Conservation (phyloP, 2,888 invertebrate species). For the Mystacides longicornis region DNA sequence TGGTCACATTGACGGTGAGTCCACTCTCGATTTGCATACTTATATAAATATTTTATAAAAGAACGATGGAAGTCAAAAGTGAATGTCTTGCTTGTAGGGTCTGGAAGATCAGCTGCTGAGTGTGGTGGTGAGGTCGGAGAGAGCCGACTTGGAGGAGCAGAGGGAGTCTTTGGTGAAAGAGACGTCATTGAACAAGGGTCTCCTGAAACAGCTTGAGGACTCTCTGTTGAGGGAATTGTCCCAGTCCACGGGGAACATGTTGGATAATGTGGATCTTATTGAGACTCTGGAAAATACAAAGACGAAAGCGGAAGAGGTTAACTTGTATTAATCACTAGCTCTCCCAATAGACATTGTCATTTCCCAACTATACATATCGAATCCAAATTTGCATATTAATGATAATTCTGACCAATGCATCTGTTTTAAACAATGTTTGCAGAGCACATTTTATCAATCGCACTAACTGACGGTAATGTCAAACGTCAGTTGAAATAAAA, state of each 20-base stretch:
- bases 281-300: constrained; percentile 85
- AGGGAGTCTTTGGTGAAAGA: constrained; percentile 75
- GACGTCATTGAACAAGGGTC: constrained; percentile 78
- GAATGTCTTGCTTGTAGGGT: constrained; percentile 45
- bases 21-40: too few relatives aligned
- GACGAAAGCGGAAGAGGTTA: constrained; percentile 73
- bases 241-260: constrained; percentile 84
- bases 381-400: too few relatives aligned
- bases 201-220: constrained; percentile 78
- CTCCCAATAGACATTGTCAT: too few relatives aligned
- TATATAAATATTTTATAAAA: neutral
- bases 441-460: too few relatives aligned
- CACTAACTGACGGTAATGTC: too few relatives aligned
- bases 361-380: too few relatives aligned
- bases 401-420: too few relatives aligned
- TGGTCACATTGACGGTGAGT: constrained; percentile 70
- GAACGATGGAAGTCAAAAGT: neutral
- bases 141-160: constrained; percentile 82
- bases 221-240: constrained; percentile 77
- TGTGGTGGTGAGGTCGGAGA: constrained; percentile 80
- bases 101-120: constrained; percentile 86
- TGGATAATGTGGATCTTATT: constrained; percentile 83
- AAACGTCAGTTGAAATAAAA: too few relatives aligned
- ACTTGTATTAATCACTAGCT: too few relatives aligned
- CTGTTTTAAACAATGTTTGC: too few relatives aligned